Percentiles rank a stretch among this genome's conserved stretches.
These are phyloP conservation scores for Entelurus aequoreus DNA, from an alignment of 2,113 vertebrate species.

Conservation along the genomic window DNA sequence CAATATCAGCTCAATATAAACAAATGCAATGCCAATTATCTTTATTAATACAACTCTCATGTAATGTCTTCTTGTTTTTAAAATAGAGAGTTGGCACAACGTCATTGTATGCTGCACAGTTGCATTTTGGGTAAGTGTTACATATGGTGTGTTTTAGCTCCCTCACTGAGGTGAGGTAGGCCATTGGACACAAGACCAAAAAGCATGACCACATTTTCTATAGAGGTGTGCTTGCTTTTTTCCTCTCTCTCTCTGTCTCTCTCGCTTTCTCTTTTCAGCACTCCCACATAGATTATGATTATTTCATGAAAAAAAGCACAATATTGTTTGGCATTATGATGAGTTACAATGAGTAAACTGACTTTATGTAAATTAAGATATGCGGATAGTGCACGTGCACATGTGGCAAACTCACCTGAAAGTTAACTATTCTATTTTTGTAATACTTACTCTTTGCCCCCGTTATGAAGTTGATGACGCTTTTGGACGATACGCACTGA, in stretches of 20 bases:
- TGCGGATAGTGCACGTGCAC: too few relatives aligned
- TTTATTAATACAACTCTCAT: neutral
- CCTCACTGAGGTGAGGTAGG: slow-evolving; percentile 18
- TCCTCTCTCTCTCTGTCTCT: neutral
- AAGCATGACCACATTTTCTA: slow-evolving; percentile 68
- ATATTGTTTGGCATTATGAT: too few relatives aligned
- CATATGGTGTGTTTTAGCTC: slow-evolving; percentile 17
- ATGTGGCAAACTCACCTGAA: too few relatives aligned
- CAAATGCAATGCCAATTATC: neutral
- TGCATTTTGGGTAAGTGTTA: slow-evolving; percentile 33
- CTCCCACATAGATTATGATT: neutral
- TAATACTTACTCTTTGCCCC: slow-evolving; percentile 8
- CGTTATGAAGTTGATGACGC: slow-evolving; percentile 60
- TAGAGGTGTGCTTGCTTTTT: slow-evolving; percentile 30
- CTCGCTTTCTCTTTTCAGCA: neutral
- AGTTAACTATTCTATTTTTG: slow-evolving; percentile 6
- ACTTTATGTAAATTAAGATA: too few relatives aligned
- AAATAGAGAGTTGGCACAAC: neutral
- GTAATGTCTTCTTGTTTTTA: neutral
- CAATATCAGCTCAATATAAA: neutral
- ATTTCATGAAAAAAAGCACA: neutral
- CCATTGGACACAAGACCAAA: slow-evolving; percentile 61
- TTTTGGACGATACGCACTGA: slow-evolving; percentile 47
- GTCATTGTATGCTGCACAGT: neutral
- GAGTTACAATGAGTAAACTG: too few relatives aligned